These are phyloP conservation scores for Margaritifera margaritifera DNA, from an alignment of 2,888 invertebrate genomes.

Conservation along the genomic window DNA sequence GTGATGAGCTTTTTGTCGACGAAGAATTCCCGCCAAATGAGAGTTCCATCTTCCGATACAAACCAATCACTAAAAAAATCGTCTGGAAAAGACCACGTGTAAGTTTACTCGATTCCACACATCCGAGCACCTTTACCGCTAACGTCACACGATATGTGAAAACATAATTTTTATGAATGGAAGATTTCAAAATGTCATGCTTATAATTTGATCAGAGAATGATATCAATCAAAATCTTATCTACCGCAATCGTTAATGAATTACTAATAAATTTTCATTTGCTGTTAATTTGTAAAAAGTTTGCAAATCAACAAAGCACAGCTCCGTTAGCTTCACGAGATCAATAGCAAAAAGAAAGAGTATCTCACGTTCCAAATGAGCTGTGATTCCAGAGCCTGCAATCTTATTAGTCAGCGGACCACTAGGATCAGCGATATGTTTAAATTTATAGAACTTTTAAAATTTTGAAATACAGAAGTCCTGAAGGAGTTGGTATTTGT, in stretches of 20 bases:
- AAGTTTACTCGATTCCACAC: constrained; percentile 5
- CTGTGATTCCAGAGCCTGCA: no score
- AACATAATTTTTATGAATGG: background rate
- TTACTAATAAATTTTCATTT: no score
- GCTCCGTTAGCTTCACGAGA: no score
- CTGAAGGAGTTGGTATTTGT: no score
- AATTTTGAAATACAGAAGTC: no score
- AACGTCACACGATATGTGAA: background rate
- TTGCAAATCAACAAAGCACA: no score
- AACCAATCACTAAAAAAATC: constrained; percentile 37
- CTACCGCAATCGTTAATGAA: background rate
- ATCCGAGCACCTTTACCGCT: background rate
- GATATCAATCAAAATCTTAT: background rate
- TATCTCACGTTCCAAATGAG: no score
- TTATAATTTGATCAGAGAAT: background rate
- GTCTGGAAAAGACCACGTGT: constrained; percentile 51
- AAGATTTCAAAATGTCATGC: background rate
- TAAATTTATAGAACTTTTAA: no score
- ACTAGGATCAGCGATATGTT: no score
- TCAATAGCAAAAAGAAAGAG: no score
- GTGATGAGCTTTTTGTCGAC: constrained; percentile 37
- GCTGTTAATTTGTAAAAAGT: no score
- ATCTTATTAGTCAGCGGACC: no score
- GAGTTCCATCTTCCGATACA: constrained; percentile 42
- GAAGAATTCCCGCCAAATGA: constrained; percentile 39